phyloP scores from a whole-genome alignment of 2,797 vertebrate genomes.

The Enteromius fasciolatus region DNA sequence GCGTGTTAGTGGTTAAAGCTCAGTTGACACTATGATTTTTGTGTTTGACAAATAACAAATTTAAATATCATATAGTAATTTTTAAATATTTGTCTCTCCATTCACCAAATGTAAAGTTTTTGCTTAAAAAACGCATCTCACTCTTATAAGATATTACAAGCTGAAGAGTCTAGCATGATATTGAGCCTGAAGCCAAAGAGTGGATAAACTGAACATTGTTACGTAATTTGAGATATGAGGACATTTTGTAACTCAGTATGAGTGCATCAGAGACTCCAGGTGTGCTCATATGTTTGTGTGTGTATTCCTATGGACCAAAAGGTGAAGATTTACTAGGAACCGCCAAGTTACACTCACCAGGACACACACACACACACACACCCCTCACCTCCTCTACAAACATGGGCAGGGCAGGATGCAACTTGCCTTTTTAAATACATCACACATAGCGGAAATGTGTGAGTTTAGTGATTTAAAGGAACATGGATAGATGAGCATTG shows the following conservation, averaged over 20 bases:
- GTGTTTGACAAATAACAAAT: not conserved
- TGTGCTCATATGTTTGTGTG: slow-evolving; percentile 1
- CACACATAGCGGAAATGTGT: not conserved
- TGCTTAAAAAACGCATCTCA: not conserved
- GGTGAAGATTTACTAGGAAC: not conserved
- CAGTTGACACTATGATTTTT: not conserved
- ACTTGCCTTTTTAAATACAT: not conserved
- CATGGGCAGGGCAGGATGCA: slow-evolving; percentile 16
- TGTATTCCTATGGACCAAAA: not conserved
- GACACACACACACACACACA: slow-evolving; percentile 11
- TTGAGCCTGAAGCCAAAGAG: not conserved
- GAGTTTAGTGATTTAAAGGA: not conserved
- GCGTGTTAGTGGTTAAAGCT: not conserved
- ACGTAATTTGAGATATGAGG: not conserved
- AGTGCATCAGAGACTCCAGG: slow-evolving; percentile 23
- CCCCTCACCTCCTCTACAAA: slow-evolving; percentile 6
- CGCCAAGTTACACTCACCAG: not conserved
- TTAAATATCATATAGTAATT: not conserved
- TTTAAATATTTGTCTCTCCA: not conserved
- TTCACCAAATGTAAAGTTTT: not conserved
- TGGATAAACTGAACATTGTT: not conserved
- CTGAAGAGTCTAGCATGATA: not conserved
- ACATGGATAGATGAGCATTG: not conserved
- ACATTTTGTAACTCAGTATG: not conserved
- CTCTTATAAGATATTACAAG: not conserved